Base-by-base conservation (phyloP, 2,888 invertebrate genomes). In the Calameuta idolon region DNA sequence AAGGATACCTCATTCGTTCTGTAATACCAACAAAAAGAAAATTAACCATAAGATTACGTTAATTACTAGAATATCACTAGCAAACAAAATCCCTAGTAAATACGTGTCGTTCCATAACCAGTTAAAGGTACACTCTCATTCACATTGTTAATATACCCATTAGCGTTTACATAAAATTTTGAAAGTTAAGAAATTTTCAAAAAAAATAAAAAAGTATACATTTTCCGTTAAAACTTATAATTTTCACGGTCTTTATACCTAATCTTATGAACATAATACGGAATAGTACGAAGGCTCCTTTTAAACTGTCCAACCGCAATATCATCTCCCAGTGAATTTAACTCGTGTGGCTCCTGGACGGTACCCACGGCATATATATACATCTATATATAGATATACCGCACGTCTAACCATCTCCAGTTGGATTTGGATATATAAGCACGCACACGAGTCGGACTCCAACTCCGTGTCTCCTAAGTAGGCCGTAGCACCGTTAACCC, bases 401-500 rank as follows among this genome's bases (percentile, higher is more conserved):
- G 55, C 55, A 15, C 23, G 23, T 55, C 55, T 55, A 55, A 55
- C 55, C 55, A 55, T 55, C 55, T 55, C 55, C 23, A 55, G 55
- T 55, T 55, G 55, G 55, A 55, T 55, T 55, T 55, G 55, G 23
- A 55, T 55, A 55, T 55, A 55, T 55, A 55, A 55, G 55, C 55
- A 55, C 55, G 55, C 55, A 55, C 55, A 23, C 55, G 55, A 55
- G 23, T 55, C 55, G 23, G 55, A 55, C 55, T 55, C 55, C 55
- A 9, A 23, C 55, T 55, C 23, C 55, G 55, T 55, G 55, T 55
- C 71, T 31, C 71, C 71, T 83, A 91, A 91, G 91, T 91, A 87
- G 91, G 87, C 87, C 91, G 87, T 86, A 88, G 87, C 88, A 91
- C 91, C 91, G 91, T 91, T 91, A 91, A 86, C 88, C 89, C 87